Base-by-base conservation (phyloP, 2,113 vertebrate genomes). In the Lepidothrix coronata region DNA sequence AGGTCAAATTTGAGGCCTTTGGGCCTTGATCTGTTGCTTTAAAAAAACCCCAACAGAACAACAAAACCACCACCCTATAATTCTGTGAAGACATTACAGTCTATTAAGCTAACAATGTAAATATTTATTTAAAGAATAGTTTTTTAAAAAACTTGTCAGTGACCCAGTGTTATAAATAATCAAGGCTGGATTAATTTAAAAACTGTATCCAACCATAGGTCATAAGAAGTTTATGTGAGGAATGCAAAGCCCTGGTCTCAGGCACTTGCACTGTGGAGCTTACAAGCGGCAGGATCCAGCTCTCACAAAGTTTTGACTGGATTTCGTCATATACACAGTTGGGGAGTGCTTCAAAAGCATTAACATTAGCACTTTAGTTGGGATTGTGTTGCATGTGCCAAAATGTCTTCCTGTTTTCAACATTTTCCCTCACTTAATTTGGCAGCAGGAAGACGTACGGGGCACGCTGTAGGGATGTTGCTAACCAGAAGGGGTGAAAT, bases 171-270 rank as follows among this genome's bases (percentile, higher is more conserved):
- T 74, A 93, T 93, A 93, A 92, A 95, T 95, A 95, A 84, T 91
- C 63, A 84, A 59, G 79, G 16, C 71, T 89, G 37, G 58, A 88
- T 94, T 91, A 89, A 89, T 95, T 82, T 73, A 62, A 97, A 92
- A 89, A 70, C 71, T 88, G 20, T 54, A 93, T 76, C 74, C 79
- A 95, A 78, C n/a, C 63, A 11, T 49, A 87, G 79, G 86, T 95
- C 91, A 71, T 43, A 95, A 83, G 91, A 83, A 83, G 82, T 95
- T 93, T 95, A 85, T 77, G 90, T 77, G 67, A 93, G 71, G 94
- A 91, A 96, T 91, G 75, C 83, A 88, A 83, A 85, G 68, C 89
- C 0, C 0, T 54, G 65, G 71, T 88, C 63, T 80, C 33, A 62
- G 67, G 30, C 82, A 59, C 54, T 90, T 85, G 70, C 43, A 14